These are phyloP conservation scores for Rosalia funebris DNA, from an alignment of 2,888 invertebrate genomes.

Conservation along the genomic window DNA sequence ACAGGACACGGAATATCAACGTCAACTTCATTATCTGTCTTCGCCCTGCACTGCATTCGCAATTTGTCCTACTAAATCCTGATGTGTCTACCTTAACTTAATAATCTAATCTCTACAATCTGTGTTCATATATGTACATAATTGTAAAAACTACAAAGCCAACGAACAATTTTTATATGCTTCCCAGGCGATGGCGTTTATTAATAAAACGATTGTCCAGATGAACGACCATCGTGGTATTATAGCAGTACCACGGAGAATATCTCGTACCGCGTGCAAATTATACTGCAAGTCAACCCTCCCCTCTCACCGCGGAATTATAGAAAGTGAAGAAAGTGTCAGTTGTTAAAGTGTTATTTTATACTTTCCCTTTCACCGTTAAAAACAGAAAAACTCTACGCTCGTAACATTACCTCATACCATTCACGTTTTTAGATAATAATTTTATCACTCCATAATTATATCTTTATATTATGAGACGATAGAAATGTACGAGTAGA, in stretches of 20 bases:
- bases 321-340: conserved; percentile 56
- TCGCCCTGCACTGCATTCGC: too few species aligned
- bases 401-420: conserved; percentile 29
- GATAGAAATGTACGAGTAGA: background rate
- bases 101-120: too few species aligned
- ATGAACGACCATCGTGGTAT: background rate
- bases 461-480: background rate
- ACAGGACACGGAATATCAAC: too few species aligned
- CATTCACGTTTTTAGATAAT: conserved; percentile 31
- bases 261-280: conserved; percentile 1
- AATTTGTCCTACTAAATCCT: too few species aligned
- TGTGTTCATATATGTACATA: too few species aligned
- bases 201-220: background rate
- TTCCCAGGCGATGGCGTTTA: too few species aligned
- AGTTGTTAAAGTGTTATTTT: conserved; percentile 44
- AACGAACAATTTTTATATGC: too few species aligned
- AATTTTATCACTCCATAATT: background rate
- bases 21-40: too few species aligned
- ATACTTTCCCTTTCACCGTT: conserved; percentile 51
- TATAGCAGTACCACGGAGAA: background rate
- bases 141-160: too few species aligned
- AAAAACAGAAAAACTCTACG: conserved; percentile 27
- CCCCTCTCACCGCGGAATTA: conserved; percentile 8
- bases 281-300: background rate
- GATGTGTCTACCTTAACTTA: too few species aligned